Evolutionary conservation across 2,113 vertebrate species (phyloP), one percentile per base, ranked within the genome.

Genomic region (Xyliphius kryptos): DNA sequence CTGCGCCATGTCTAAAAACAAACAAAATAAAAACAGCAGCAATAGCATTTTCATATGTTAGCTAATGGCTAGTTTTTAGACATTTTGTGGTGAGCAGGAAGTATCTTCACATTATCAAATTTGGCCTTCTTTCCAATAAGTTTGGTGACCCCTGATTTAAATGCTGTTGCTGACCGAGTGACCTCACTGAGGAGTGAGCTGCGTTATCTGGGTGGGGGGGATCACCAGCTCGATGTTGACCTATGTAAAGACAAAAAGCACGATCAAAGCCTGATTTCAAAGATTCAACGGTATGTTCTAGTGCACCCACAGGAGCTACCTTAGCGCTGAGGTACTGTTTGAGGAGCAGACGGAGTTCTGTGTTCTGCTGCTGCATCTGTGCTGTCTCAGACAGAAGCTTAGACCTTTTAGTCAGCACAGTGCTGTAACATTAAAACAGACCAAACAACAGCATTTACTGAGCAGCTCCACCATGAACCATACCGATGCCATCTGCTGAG

Each of bases 311-410:
- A 32, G 26, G 26, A 32, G 26, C 16, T 36, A 60, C 88, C 74
- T 68, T 77, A 44, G 86, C 79, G n/a, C 69, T 71, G 1, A 88
- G 70, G 9, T 86, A 84, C 48, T 85, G 85, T 9, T 86, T 85
- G 47, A 94, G 83, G 44, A 91, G 70, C 53, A 72, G 58, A 54
- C 77, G 67, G 38, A 91, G 83, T 65, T 91, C 86, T 0, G 63
- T 1, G 48, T 93, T 93, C 79, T 89, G 83, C 70, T 83, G 76
- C 61, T 83, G 72, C 69, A 93, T 67, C 19, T 56, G 16, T 0
- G 77, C 19, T 1, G 76, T 87, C 13, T 92, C 85, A 3, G 43
- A 36, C 44, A 82, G 56, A 43, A 91, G 71, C 37, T 82, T 75
- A 1, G 81, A 67, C 56, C 90, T 84, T 16, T 87, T 78, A 0